A percentile compares a stretch with the other conserved stretches of the same genome.
Evolutionary conservation across 2,888 invertebrate genomes (phyloP).

Genomic region (Agrotis puta): DNA sequence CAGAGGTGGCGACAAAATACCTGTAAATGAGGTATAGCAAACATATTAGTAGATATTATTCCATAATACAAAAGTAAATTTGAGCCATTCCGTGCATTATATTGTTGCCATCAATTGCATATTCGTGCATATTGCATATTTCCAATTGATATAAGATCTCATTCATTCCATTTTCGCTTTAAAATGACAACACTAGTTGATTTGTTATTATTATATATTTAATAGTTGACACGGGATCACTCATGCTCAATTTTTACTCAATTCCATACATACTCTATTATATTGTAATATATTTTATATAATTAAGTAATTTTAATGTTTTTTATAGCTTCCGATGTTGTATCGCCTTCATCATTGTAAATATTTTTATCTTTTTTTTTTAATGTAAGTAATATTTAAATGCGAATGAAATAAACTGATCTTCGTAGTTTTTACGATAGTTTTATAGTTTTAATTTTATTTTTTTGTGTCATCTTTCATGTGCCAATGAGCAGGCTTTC

Average conservation of each 20-base stretch:
- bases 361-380: constrained; percentile 69
- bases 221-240: constrained; percentile 76
- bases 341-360: constrained; percentile 68
- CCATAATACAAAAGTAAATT: constrained; percentile 25
- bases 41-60: constrained; percentile 22
- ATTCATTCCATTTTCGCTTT: constrained; percentile 88
- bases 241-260: constrained; percentile 70
- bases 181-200: constrained; percentile 68
- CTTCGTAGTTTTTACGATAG: constrained; percentile 82
- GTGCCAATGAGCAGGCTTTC: constrained; percentile 90
- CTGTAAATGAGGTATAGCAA: constrained; percentile 3
- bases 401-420: constrained; percentile 84
- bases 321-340: constrained; percentile 62
- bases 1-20: constrained; percentile 35
- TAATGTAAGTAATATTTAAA: constrained; percentile 78
- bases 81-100: constrained; percentile 27
- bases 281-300: constrained; percentile 69
- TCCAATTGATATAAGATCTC: constrained; percentile 82
- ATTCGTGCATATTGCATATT: constrained; percentile 32
- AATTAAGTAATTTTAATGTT: constrained; percentile 64
- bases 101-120: constrained; percentile 35
- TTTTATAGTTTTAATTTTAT: constrained; percentile 74
- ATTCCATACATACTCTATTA: constrained; percentile 69
- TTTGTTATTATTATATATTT: constrained; percentile 52
- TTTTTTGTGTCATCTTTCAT: constrained; percentile 86